Conservation (phyloP, 2,113 vertebrate species). For the Burhinus bistriatus region DNA sequence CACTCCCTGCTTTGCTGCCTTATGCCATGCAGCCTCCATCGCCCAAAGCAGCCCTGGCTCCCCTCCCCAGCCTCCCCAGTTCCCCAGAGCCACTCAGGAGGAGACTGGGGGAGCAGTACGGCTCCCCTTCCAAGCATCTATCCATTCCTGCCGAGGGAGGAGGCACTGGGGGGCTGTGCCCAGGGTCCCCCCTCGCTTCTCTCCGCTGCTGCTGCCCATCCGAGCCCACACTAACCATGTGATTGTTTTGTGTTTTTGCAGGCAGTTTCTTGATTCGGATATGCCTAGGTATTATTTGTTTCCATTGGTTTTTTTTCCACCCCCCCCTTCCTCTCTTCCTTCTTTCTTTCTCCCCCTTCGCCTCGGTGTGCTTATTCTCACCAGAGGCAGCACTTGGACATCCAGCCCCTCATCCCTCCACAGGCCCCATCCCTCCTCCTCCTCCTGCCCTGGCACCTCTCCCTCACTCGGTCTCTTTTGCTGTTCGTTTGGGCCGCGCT, state of each 20-base stretch:
- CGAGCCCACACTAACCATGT: constrained; percentile 89
- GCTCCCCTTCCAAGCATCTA: not conserved
- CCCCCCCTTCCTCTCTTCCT: not conserved
- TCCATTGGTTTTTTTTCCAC: constrained; percentile 64
- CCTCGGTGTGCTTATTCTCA: not conserved
- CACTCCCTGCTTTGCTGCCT: constrained; percentile 49
- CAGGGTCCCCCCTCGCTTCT: not conserved
- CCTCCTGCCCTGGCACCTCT: constrained; percentile 20
- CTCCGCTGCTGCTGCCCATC: constrained; percentile 61
- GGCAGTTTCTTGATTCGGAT: constrained; percentile 99
- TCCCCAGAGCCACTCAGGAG: not conserved
- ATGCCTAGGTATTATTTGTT: constrained; percentile 97
- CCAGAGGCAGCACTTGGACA: constrained; percentile 29
- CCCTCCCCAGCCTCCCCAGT: not conserved
- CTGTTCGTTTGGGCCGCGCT: not conserved
- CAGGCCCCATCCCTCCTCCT: not conserved
- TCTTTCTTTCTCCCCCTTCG: constrained; percentile 10
- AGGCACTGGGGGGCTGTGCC: not conserved
- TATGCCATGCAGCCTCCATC: not conserved
- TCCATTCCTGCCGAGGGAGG: not conserved
- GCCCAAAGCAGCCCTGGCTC: not conserved
- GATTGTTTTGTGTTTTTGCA: constrained; percentile 94
- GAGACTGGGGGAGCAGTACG: not conserved
- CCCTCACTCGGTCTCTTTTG: constrained; percentile 9
- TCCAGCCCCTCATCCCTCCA: constrained; percentile 12